A percentile compares a stretch with the other conserved stretches of the same genome.
Conservation (phyloP, 2,797 vertebrate species). For the Echeneis naucrates region DNA sequence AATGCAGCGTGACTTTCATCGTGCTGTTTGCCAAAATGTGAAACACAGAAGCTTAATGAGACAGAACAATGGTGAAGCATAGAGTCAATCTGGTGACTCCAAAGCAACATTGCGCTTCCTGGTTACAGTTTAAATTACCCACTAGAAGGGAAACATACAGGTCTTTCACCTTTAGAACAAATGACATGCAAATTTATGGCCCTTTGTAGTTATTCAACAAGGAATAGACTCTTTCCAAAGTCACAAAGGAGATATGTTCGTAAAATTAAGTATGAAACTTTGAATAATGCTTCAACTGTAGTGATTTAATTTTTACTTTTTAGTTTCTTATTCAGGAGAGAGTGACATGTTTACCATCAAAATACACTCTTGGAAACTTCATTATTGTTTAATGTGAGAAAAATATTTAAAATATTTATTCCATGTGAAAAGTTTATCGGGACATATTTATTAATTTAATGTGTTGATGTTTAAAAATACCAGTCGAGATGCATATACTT, state of each 20-base stretch:
- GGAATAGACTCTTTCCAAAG: background rate
- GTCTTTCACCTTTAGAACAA: background rate
- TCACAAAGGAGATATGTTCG: background rate
- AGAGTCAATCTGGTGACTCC: background rate
- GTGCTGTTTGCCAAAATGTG: background rate
- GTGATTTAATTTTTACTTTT: background rate
- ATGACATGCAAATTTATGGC: background rate
- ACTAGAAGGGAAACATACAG: background rate
- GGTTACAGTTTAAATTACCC: background rate
- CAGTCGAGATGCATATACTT: background rate
- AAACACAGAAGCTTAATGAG: background rate
- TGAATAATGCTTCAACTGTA: background rate
- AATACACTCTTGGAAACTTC: slow-evolving; percentile 14
- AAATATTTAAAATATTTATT: slow-evolving; percentile 32
- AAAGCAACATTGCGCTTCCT: background rate
- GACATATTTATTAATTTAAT: slow-evolving; percentile 12
- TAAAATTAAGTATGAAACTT: background rate
- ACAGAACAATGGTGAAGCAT: background rate
- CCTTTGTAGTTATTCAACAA: background rate
- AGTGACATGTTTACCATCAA: slow-evolving; percentile 20
- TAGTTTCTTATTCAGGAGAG: background rate
- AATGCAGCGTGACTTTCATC: background rate
- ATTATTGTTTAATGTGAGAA: slow-evolving; percentile 37
- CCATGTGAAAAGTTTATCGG: slow-evolving; percentile 14
- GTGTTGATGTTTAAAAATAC: background rate